Conservation (phyloP, 2,797 vertebrate genomes). For the Tarsius wallacei region DNA sequence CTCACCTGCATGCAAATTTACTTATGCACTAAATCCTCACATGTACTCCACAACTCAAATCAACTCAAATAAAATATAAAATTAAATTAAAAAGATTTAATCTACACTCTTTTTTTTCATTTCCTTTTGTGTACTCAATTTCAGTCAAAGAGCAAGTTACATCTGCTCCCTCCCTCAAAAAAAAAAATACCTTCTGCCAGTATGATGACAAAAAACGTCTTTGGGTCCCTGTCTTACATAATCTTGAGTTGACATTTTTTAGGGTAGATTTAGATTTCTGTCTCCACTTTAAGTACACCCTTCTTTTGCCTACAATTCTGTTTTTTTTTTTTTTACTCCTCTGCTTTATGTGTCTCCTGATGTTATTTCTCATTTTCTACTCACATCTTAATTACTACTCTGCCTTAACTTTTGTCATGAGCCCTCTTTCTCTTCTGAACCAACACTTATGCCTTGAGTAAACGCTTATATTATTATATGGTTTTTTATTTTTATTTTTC, state of each 20-base stretch:
- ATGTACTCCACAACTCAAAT: too few species aligned
- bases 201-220: too few species aligned
- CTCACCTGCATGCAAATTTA: too few species aligned
- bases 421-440: not conserved
- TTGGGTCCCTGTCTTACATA: not conserved
- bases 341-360: not conserved
- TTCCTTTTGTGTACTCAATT: not conserved
- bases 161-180: not conserved
- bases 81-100: not conserved
- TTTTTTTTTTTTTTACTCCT: not conserved
- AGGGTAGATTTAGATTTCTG: not conserved
- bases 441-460: not conserved
- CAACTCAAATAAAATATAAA: too few species aligned
- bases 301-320: not conserved
- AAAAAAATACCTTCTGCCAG: not conserved
- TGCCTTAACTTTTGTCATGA: not conserved
- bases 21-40: too few species aligned
- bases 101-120: not conserved
- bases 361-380: not conserved
- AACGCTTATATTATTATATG: not conserved
- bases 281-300: not conserved
- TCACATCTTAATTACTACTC: not conserved
- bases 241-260: not conserved
- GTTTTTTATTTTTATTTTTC: not conserved
- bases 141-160: not conserved